Evolutionary conservation across 1,140 invertebrate genomes (phyloP).

Genomic region (Drosophila kepulauana): DNA sequence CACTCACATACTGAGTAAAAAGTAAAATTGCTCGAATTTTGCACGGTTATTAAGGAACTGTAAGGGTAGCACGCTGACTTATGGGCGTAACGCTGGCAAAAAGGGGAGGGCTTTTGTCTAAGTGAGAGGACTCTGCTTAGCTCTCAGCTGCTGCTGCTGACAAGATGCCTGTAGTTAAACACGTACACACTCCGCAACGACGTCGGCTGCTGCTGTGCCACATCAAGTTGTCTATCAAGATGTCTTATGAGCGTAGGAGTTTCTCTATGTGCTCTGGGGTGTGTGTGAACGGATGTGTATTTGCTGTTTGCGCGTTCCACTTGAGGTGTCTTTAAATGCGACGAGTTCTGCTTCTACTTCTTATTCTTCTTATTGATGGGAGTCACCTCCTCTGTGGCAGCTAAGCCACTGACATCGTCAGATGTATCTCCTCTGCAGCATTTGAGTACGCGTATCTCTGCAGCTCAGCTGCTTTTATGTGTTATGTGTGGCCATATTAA

Average conservation of each 20-base stretch:
- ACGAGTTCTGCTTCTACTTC: slow-evolving; percentile 68
- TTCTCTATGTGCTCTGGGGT: slow-evolving; percentile 6
- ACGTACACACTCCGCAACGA: slow-evolving; percentile 47
- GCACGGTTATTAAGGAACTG: slow-evolving; percentile 38
- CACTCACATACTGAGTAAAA: slow-evolving; percentile 10
- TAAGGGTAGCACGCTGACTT: slow-evolving; percentile 33
- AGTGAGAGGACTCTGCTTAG: slow-evolving; percentile 53
- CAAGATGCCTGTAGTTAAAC: slow-evolving; percentile 62
- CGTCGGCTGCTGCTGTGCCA: slow-evolving; percentile 35
- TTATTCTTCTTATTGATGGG: slow-evolving; percentile 7
- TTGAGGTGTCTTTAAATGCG: slow-evolving; percentile 81
- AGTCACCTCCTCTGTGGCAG: slow-evolving; percentile 56
- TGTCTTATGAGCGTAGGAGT: slow-evolving; percentile 27
- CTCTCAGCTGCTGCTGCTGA: slow-evolving; percentile 25
- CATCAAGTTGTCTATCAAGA: slow-evolving; percentile 67
- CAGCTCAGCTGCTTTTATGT: slow-evolving; percentile 33
- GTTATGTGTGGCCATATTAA: slow-evolving; percentile 19
- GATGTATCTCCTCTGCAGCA: slow-evolving; percentile 46
- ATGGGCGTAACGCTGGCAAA: slow-evolving; percentile 12
- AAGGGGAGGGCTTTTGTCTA: slow-evolving; percentile 48
- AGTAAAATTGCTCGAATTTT: slow-evolving; percentile 42
- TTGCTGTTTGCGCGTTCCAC: slow-evolving; percentile 69
- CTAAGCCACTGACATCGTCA: slow-evolving; percentile 47
- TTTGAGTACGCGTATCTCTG: slow-evolving; percentile 47
- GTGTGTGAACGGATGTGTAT: slow-evolving; percentile 39